Conservation (phyloP, 1,140 invertebrate genomes). For the Eulimnadia texana region DNA sequence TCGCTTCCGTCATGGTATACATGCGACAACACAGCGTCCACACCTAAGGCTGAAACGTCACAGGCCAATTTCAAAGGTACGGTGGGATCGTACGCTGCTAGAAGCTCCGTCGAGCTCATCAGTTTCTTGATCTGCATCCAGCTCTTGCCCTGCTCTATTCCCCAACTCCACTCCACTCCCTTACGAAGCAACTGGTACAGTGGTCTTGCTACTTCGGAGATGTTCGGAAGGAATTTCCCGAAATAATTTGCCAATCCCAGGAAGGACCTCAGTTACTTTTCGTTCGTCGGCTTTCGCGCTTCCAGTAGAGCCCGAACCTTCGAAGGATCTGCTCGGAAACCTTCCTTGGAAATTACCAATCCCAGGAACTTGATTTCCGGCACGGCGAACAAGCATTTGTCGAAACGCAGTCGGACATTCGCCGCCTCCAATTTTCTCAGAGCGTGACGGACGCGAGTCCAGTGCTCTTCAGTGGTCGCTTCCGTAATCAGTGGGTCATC, state of each 20-base stretch:
- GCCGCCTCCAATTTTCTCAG: conserved; percentile 19
- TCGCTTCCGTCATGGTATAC: conserved; percentile 25
- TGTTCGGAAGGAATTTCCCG: not conserved
- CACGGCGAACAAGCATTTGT: conserved; percentile 22
- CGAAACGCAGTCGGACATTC: conserved; percentile 24
- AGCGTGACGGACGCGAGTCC: conserved; percentile 18
- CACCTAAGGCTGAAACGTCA: conserved; percentile 28
- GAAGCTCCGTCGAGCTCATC: conserved; percentile 5
- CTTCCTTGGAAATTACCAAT: conserved; percentile 7
- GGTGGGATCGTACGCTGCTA: conserved; percentile 28
- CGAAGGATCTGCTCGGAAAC: conserved; percentile 9
- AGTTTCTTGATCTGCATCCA: not conserved
- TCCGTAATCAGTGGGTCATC: conserved; percentile 23
- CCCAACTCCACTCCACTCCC: not conserved
- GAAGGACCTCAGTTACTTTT: not conserved
- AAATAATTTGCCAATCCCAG: not conserved
- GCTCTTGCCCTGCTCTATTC: not conserved
- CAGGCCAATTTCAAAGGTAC: conserved; percentile 33
- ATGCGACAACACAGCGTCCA: conserved; percentile 34
- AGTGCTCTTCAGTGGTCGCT: conserved; percentile 18
- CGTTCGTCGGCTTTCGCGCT: conserved; percentile 4
- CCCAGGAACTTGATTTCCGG: conserved; percentile 13
- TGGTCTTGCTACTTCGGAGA: not conserved
- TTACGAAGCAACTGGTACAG: not conserved
- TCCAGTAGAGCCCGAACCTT: conserved; percentile 13